These are phyloP conservation scores for Eurytoma californica DNA, from an alignment of 2,888 invertebrate species.

Conservation along the genomic window DNA sequence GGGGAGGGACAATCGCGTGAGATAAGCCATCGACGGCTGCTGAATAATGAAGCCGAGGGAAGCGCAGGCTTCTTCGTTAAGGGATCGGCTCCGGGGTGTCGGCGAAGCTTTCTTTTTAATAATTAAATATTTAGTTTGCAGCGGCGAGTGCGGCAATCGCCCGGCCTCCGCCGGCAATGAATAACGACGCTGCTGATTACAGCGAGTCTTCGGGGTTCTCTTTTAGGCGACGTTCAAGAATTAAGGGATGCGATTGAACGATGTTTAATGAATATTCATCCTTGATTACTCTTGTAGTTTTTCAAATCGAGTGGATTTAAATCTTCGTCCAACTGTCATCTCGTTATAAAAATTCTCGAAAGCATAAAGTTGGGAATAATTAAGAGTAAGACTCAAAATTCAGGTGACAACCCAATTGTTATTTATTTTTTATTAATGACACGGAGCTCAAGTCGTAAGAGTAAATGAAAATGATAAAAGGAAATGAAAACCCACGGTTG, in stretches of 20 bases:
- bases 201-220: neutral
- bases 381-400: too few species aligned
- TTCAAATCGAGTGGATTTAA: neutral
- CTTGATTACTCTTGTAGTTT: neutral
- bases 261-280: neutral
- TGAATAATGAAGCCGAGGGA: conserved; percentile 51
- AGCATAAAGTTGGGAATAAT: too few species aligned
- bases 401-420: too few species aligned
- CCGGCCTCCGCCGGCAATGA: conserved; percentile 30
- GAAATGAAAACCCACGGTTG: too few species aligned
- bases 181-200: conserved; percentile 46
- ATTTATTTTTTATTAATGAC: too few species aligned
- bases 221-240: neutral
- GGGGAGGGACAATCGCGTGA: conserved; percentile 50
- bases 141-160: conserved; percentile 1
- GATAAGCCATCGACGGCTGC: conserved; percentile 52
- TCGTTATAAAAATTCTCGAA: too few species aligned
- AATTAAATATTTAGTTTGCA: conserved; percentile 55
- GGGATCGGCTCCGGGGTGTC: conserved; percentile 4
- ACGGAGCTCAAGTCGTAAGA: too few species aligned
- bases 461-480: too few species aligned
- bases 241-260: neutral
- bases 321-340: too few species aligned
- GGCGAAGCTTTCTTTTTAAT: conserved; percentile 39
- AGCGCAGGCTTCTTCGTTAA: conserved; percentile 42